Conservation (phyloP, 2,797 vertebrate species). For the Hapalemur alaotrensis region DNA sequence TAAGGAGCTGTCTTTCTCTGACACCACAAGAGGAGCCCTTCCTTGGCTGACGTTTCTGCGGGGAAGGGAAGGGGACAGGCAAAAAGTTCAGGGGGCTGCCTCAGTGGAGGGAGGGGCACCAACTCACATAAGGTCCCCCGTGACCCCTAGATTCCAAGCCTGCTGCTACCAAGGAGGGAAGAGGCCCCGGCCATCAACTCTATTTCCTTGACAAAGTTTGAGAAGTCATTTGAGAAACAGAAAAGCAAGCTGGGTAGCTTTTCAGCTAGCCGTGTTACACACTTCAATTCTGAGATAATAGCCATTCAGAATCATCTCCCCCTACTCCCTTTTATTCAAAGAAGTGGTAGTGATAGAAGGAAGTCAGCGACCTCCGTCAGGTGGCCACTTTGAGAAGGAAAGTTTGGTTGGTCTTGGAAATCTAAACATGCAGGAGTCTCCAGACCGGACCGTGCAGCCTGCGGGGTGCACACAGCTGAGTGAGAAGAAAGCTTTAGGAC, state of each 20-base stretch:
- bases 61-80: conserved; percentile 41
- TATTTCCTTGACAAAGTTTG: not conserved
- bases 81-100: conserved; percentile 53
- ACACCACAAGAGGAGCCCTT: conserved; percentile 97
- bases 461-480: accelerated
- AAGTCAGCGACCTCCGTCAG: not conserved
- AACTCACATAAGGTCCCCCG: not conserved
- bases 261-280: not conserved
- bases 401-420: not conserved
- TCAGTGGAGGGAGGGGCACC: accelerated
- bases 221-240: not conserved
- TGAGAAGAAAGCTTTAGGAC: not conserved
- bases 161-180: not conserved
- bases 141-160: not conserved
- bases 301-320: not conserved
- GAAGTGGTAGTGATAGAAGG: not conserved
- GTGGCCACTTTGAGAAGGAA: not conserved
- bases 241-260: not conserved
- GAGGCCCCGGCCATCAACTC: not conserved
- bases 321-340: not conserved
- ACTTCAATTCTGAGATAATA: not conserved
- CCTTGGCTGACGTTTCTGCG: conserved; percentile 97
- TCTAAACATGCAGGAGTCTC: not conserved
- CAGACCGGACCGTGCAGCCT: not conserved
- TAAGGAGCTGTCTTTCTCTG: conserved; percentile 99